Evolutionary conservation across 2,888 invertebrate species (phyloP).

Genomic region (Tenthredo scrophulariae): DNA sequence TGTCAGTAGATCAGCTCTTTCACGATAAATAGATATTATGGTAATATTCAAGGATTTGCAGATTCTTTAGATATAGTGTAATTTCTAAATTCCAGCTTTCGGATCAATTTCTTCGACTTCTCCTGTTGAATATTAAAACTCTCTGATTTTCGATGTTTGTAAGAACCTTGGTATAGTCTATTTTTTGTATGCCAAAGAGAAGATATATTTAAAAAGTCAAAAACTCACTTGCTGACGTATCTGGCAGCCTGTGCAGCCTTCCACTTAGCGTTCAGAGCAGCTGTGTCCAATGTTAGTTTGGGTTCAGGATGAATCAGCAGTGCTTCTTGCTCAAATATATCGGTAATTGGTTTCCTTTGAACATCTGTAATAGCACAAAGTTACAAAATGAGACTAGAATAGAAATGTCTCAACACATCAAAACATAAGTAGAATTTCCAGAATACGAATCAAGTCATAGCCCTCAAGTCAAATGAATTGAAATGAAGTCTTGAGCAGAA

Average conservation of each 20-base stretch:
- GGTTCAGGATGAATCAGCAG: conserved; percentile 74
- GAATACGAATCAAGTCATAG: no score
- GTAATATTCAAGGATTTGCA: neutral
- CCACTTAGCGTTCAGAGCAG: conserved; percentile 75
- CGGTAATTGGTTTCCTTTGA: conserved; percentile 73
- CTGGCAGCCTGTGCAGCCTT: conserved; percentile 74
- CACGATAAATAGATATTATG: neutral
- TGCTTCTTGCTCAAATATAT: conserved; percentile 76
- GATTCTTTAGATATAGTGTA: neutral
- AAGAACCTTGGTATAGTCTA: neutral
- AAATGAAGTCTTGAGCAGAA: no score
- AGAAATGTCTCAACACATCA: neutral
- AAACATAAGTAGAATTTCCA: neutral
- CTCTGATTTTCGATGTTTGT: neutral
- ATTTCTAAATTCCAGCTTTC: neutral
- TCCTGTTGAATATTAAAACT: neutral
- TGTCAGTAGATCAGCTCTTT: neutral
- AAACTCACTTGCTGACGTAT: conserved; percentile 58
- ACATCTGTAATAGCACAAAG: conserved; percentile 66
- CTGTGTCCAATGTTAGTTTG: conserved; percentile 74
- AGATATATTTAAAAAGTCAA: conserved; percentile 60
- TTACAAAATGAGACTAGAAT: neutral
- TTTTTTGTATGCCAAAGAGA: conserved; percentile 60
- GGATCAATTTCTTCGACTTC: neutral
- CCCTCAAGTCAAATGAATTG: neutral